Base-by-base conservation (phyloP, 2,797 vertebrate genomes). In the Melanotaenia boesemani region DNA sequence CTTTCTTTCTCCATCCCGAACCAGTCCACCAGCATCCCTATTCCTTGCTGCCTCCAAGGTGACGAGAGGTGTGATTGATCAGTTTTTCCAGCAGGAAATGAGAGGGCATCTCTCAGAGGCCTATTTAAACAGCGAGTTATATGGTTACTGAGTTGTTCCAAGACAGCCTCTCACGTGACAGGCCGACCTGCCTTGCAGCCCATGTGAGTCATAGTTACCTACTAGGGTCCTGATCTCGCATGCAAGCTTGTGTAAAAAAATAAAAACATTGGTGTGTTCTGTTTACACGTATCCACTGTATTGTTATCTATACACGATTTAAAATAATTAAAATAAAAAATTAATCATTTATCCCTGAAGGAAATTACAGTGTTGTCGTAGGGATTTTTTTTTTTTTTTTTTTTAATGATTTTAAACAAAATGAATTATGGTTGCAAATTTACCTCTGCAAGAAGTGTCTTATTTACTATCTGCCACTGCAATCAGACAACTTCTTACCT, bases 1-100 rank as follows among this genome's bases (percentile, higher is more conserved):
- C 70, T 84, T 79, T 63, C 68, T 50, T 58, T 68, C 28, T 57
- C 32, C 4, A 50, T 82, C 74, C 66, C 2, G 0, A 44, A 56
- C 60, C 36, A 10, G 54, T 85, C 72, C 30, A 30, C 65, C 72
- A 26, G 67, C 82, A 79, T 74, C 73, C 79, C 63, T 2, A 13
- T 76, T 82, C 59, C 83, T 78, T 26, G 32, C 37, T 0, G 41
- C 58, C 80, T 79, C 75, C 36, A 2, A 78, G 80, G 86, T 82
- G 86, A 86, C 71, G 90, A 92, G 88, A 87, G 82, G 75, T 61
- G 81, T 87, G 85, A 93, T 90, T 85, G 91, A 92, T 90, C 86
- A 91, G 87, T 75, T 92, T 91, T 91, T 91, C 88, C 89, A 90
- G 62, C 78, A 90, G 85, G 87, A 93, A 93, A 92, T 89, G 89